A percentile compares a stretch with the other conserved stretches of the same genome.
These are phyloP conservation scores for Pollenia griseotomentosa DNA, from an alignment of 2,888 invertebrate species.

Conservation along the genomic window DNA sequence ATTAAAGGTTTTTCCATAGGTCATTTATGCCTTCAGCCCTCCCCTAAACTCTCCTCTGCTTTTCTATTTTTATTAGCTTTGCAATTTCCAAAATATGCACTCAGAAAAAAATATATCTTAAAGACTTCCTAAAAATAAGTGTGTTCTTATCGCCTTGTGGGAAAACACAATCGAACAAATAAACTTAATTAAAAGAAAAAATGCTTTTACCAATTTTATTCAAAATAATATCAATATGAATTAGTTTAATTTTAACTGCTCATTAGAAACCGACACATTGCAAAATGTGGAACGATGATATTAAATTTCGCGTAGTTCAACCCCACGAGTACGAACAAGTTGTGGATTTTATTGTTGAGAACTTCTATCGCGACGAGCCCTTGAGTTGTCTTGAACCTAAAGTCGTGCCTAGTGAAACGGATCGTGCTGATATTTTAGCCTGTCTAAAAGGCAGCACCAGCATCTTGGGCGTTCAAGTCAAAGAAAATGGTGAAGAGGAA, in stretches of 20 bases:
- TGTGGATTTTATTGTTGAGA: conserved; percentile 22
- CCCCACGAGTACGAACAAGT: conserved; percentile 42
- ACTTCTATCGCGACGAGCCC: conserved; percentile 51
- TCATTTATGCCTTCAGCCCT: too few species aligned
- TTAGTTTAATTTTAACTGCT: neutral
- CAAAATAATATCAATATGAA: neutral
- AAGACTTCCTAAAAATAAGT: neutral
- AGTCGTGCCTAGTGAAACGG: neutral
- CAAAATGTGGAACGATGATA: conserved; percentile 44
- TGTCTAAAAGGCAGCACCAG: conserved; percentile 42
- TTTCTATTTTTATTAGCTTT: neutral
- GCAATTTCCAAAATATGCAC: neutral
- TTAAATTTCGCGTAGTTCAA: conserved; percentile 44
- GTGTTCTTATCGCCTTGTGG: neutral
- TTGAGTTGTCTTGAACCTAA: conserved; percentile 33
- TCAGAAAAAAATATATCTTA: neutral
- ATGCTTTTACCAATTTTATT: neutral
- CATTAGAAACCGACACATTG: neutral
- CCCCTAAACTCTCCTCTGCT: too few species aligned
- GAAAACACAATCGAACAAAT: conserved; percentile 7
- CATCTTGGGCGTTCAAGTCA: conserved; percentile 37
- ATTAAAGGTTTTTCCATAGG: too few species aligned
- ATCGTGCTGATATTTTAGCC: conserved; percentile 27
- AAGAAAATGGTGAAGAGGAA: conserved; percentile 43
- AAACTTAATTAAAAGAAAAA: neutral